Evolutionary conservation across 2,797 vertebrate genomes (phyloP).

Genomic region (Cirrhinus molitorella): DNA sequence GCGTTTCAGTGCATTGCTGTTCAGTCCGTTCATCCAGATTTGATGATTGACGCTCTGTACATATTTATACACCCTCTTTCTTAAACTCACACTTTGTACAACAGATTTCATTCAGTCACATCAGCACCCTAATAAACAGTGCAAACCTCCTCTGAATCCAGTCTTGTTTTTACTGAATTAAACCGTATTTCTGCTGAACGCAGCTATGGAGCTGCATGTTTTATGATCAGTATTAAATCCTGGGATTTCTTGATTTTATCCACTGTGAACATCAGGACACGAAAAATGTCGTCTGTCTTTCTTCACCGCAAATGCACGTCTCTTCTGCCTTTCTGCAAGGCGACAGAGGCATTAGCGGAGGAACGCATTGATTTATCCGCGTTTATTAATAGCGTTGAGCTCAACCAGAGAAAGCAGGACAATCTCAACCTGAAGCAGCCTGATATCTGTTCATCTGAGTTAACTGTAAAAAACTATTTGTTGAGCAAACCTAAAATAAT

Average conservation of each 20-base stretch:
- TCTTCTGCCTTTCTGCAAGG: neutral
- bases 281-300: neutral
- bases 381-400: slow-evolving; percentile 1
- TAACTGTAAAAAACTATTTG: too few relatives aligned
- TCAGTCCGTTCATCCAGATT: slow-evolving; percentile 14
- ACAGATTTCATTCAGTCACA: slow-evolving; percentile 51
- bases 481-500: too few relatives aligned
- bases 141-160: neutral
- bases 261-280: neutral
- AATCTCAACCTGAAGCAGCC: neutral
- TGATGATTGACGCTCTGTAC: slow-evolving; percentile 58
- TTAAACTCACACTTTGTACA: slow-evolving; percentile 68
- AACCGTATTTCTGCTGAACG: neutral
- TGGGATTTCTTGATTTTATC: neutral
- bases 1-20: slow-evolving; percentile 43
- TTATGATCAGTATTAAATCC: neutral
- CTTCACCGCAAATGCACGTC: neutral
- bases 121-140: slow-evolving; percentile 63
- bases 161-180: neutral
- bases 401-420: neutral
- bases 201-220: neutral
- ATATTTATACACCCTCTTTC: slow-evolving; percentile 66
- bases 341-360: neutral
- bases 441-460: too few relatives aligned
- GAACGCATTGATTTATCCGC: neutral